Conservation (phyloP, 1,140 invertebrate genomes). For the Chionoecetes opilio region DNA sequence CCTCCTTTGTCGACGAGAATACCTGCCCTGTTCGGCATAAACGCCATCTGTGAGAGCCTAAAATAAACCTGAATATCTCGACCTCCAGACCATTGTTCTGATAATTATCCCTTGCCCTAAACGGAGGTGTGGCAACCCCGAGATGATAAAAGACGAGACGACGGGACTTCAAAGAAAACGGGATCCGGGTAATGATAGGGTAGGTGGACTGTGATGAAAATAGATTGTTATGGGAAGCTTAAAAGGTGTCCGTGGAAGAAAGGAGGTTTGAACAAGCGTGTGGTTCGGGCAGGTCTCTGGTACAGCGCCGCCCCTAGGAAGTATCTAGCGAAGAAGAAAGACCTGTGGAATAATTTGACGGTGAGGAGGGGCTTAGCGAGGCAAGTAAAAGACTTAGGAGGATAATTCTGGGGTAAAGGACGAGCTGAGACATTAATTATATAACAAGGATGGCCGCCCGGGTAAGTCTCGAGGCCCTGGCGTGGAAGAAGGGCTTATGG, state of each 20-base stretch:
- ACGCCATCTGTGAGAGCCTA: constrained; percentile 38
- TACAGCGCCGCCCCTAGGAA: constrained; percentile 34
- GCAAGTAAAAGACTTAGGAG: constrained; percentile 46
- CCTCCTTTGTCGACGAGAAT: constrained; percentile 71
- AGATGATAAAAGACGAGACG: constrained; percentile 76
- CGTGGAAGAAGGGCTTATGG: constrained; percentile 45
- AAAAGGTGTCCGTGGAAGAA: constrained; percentile 74
- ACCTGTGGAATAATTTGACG: constrained; percentile 56
- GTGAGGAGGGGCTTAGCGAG: constrained; percentile 43
- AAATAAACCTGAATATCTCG: constrained; percentile 57
- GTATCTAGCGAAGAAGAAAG: constrained; percentile 47
- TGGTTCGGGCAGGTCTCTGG: constrained; percentile 46
- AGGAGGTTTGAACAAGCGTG: constrained; percentile 75
- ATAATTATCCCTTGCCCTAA: constrained; percentile 70
- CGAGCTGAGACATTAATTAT: constrained; percentile 55
- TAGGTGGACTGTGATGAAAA: constrained; percentile 74
- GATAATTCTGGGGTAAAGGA: constrained; percentile 39
- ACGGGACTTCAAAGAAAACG: constrained; percentile 78
- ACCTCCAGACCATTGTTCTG: constrained; percentile 66
- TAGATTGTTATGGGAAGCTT: constrained; percentile 79
- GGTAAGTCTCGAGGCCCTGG: background rate
- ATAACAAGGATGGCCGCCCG: constrained; percentile 37
- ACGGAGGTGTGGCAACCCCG: constrained; percentile 76
- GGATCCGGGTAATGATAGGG: constrained; percentile 78
- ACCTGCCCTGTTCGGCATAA: constrained; percentile 72